Evolutionary conservation across 2,113 vertebrate genomes (phyloP).

Genomic region (Triplophysa dalaica): DNA sequence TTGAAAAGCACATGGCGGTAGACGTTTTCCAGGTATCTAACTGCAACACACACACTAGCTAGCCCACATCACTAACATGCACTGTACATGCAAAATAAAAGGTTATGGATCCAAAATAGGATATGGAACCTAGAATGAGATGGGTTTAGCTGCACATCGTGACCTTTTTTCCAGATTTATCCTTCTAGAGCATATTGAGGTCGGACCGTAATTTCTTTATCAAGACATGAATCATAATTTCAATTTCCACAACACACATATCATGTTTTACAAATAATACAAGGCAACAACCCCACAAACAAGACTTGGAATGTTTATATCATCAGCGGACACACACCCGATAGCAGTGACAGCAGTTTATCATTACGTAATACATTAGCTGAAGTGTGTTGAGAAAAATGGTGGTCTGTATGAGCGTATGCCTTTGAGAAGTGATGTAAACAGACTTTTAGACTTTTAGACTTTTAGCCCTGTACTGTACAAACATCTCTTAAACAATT

Average conservation of each 20-base stretch:
- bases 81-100: constrained; percentile 19
- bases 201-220: constrained; percentile 20
- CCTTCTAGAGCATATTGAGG: not conserved
- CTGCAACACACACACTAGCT: not conserved
- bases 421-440: not conserved
- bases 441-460: not conserved
- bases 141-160: not conserved
- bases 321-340: constrained; percentile 21
- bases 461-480: not conserved
- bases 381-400: not conserved
- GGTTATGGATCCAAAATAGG: not conserved
- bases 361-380: not conserved
- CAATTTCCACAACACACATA: not conserved
- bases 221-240: constrained; percentile 24
- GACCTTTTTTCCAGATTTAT: constrained; percentile 21
- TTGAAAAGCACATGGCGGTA: not conserved
- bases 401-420: too few relatives aligned
- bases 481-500: not conserved
- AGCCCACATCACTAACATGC: not conserved
- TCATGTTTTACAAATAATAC: constrained; percentile 7
- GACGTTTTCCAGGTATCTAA: not conserved
- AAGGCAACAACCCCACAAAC: not conserved
- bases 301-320: constrained; percentile 2
- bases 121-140: too few relatives aligned
- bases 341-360: constrained; percentile 34